Evolutionary conservation across 2,113 vertebrate species (phyloP).

Genomic region (Cariama cristata): DNA sequence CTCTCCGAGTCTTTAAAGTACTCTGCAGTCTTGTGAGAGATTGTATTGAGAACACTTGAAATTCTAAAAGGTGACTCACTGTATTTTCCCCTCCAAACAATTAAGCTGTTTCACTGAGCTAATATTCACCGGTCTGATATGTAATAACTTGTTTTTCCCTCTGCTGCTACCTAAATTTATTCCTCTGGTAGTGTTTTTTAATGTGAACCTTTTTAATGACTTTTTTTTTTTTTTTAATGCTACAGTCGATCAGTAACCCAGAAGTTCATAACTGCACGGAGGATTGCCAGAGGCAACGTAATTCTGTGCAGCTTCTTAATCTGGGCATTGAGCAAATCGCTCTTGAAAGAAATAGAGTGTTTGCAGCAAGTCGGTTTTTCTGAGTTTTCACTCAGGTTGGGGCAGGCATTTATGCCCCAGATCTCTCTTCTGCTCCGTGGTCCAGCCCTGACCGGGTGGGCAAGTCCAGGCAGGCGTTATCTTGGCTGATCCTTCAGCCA

Average conservation of each 20-base stretch:
- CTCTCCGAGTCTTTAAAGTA: not conserved
- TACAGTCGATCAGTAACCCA: not conserved
- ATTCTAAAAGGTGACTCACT: constrained; percentile 55
- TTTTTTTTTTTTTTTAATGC: not conserved
- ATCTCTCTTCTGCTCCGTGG: not conserved
- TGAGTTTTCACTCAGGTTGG: not conserved
- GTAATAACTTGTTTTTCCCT: constrained; percentile 51
- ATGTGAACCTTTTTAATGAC: not conserved
- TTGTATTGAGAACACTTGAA: not conserved
- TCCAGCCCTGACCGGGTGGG: not conserved
- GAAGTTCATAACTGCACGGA: not conserved
- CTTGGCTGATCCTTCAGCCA: not conserved
- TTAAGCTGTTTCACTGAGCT: constrained; percentile 42
- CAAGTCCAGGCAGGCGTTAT: not conserved
- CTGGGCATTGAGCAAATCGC: accelerated
- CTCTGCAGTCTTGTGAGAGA: not conserved
- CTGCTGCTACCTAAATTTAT: not conserved
- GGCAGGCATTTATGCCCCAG: not conserved
- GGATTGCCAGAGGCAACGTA: not conserved
- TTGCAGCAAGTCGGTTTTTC: not conserved
- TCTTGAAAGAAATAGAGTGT: not conserved
- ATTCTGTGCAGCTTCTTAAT: not conserved
- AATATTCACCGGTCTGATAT: constrained; percentile 6
- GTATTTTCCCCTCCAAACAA: constrained; percentile 34
- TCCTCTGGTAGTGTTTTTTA: not conserved